Conservation (phyloP, 2,113 vertebrate species). For the Bubo bubo region DNA sequence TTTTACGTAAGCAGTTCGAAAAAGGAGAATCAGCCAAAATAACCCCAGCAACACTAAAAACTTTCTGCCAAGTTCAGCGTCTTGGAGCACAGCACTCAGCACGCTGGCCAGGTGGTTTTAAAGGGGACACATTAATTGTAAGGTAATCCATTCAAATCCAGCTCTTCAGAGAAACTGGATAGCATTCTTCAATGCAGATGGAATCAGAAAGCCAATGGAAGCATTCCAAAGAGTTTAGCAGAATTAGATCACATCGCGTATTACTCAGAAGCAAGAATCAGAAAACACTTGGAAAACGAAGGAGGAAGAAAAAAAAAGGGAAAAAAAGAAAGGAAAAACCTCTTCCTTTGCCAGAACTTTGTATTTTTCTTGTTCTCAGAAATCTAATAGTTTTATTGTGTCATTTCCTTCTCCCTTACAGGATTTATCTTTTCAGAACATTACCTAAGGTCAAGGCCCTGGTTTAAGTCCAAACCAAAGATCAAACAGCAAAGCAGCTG, state of each 20-base stretch:
- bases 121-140: background rate
- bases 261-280: background rate
- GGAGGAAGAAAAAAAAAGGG: too few species aligned
- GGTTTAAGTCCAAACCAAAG: background rate
- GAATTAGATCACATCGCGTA: background rate
- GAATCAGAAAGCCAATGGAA: background rate
- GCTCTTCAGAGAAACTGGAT: background rate
- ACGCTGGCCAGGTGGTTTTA: background rate
- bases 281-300: background rate
- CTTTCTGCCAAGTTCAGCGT: background rate
- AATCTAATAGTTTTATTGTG: background rate
- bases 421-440: background rate
- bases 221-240: background rate
- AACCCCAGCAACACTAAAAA: background rate
- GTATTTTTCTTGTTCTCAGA: background rate
- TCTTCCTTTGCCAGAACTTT: background rate
- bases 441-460: background rate
- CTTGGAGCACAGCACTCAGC: background rate
- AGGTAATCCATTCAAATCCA: conserved; percentile 1
- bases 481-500: background rate
- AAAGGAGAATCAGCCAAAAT: background rate
- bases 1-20: background rate
- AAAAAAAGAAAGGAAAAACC: background rate
- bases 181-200: background rate
- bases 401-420: background rate